These are phyloP conservation scores for Pseudomugil gertrudae DNA, from an alignment of 2,797 vertebrate genomes.

Conservation along the genomic window DNA sequence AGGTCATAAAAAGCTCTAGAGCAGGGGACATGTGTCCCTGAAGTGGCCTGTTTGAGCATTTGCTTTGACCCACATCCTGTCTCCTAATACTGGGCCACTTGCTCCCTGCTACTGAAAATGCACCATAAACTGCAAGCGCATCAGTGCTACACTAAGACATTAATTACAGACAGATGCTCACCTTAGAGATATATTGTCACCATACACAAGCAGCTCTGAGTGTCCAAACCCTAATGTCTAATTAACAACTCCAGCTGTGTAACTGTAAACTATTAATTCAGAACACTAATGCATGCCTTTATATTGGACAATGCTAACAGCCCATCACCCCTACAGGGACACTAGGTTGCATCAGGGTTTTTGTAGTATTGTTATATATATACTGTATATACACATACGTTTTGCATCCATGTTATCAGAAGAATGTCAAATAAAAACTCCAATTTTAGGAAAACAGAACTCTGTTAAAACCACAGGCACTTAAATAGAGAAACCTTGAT, in stretches of 20 bases:
- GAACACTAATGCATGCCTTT: conserved; percentile 1
- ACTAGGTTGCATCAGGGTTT: neutral
- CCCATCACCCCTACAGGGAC: no score
- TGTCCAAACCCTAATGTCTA: conserved; percentile 16
- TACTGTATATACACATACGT: neutral
- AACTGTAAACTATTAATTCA: conserved; percentile 5
- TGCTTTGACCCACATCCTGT: conserved; percentile 70
- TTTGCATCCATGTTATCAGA: neutral
- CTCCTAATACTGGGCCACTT: conserved; percentile 62
- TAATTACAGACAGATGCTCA: conserved; percentile 54
- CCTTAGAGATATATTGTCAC: conserved; percentile 30
- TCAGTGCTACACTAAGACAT: conserved; percentile 37
- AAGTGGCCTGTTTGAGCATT: conserved; percentile 64
- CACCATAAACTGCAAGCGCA: conserved; percentile 54
- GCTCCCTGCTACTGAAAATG: conserved; percentile 46
- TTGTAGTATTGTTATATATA: no score
- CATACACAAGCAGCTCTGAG: conserved; percentile 8
- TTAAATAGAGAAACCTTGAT: neutral
- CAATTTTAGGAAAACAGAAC: neutral
- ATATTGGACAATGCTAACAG: neutral
- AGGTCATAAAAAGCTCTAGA: conserved; percentile 73
- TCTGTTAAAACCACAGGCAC: neutral
- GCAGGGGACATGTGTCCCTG: conserved; percentile 71
- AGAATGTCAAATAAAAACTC: no score
- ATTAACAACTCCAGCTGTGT: conserved; percentile 1